phyloP scores from a whole-genome alignment of 2,888 invertebrate genomes.

The Eupithecia pulchellata region DNA sequence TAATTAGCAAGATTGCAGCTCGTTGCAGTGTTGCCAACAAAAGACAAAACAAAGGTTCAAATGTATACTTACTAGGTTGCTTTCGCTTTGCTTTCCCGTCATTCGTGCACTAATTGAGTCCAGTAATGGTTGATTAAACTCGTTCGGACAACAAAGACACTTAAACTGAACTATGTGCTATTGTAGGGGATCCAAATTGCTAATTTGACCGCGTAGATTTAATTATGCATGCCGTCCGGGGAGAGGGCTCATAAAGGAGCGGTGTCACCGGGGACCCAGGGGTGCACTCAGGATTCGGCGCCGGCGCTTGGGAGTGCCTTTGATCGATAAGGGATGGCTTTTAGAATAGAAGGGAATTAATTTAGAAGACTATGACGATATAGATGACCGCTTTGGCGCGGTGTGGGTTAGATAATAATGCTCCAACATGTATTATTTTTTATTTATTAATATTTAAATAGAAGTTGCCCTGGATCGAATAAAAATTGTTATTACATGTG shows the following conservation, averaged over 20 bases:
- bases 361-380: neutral
- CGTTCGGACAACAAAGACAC: constrained; percentile 79
- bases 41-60: constrained; percentile 10
- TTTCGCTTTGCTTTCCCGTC: constrained; percentile 18
- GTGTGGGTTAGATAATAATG: too few relatives aligned
- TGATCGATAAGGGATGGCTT: neutral
- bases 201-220: constrained; percentile 84
- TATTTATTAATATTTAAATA: too few relatives aligned
- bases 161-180: constrained; percentile 80
- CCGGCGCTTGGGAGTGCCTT: neutral
- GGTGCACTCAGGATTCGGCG: neutral
- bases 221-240: constrained; percentile 82
- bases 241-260: constrained; percentile 77
- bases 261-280: constrained; percentile 71
- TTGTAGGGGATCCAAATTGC: constrained; percentile 79
- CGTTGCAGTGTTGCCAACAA: constrained; percentile 8
- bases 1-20: constrained; percentile 13
- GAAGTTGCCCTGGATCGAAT: too few relatives aligned
- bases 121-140: constrained; percentile 78
- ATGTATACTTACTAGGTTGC: neutral
- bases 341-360: neutral
- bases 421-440: too few relatives aligned
- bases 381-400: neutral
- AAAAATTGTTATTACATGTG: too few relatives aligned
- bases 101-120: constrained; percentile 66